These are phyloP conservation scores for Rhimphoctona megacephalus DNA, from an alignment of 2,888 invertebrate species.

Conservation along the genomic window DNA sequence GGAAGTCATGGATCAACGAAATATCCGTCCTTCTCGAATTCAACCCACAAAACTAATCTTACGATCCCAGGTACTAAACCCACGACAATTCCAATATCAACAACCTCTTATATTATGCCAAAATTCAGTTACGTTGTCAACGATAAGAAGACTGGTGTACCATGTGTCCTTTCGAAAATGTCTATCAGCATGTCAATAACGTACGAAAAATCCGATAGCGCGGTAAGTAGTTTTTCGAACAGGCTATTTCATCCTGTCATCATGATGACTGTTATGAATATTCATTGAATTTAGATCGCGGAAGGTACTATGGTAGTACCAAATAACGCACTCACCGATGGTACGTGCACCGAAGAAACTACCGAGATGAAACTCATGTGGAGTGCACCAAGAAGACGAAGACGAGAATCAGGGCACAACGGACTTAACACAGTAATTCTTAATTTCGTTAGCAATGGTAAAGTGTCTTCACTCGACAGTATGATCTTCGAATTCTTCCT, in stretches of 20 bases:
- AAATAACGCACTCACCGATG: constrained; percentile 55
- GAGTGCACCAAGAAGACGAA: constrained; percentile 46
- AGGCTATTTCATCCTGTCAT: neutral
- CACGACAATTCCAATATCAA: neutral
- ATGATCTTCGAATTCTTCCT: constrained; percentile 64
- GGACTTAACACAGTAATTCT: constrained; percentile 63
- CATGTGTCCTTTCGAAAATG: constrained; percentile 70
- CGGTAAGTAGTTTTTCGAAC: constrained; percentile 52
- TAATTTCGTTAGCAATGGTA: constrained; percentile 68
- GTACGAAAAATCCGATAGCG: constrained; percentile 63
- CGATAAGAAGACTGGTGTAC: constrained; percentile 58
- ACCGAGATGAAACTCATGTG: constrained; percentile 65
- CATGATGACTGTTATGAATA: neutral
- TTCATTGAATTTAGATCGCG: constrained; percentile 53
- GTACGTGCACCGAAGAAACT: constrained; percentile 57
- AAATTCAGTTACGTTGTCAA: constrained; percentile 64
- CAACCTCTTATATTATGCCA: neutral
- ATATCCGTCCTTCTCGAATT: neutral
- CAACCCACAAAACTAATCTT: neutral
- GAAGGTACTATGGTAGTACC: constrained; percentile 59
- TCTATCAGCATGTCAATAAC: constrained; percentile 64
- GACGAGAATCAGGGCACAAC: constrained; percentile 3
- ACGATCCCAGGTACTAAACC: neutral
- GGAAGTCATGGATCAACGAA: neutral
- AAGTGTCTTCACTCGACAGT: constrained; percentile 67